These are phyloP conservation scores for Maniola jurtina DNA, from an alignment of 1,140 invertebrate species.

Conservation along the genomic window DNA sequence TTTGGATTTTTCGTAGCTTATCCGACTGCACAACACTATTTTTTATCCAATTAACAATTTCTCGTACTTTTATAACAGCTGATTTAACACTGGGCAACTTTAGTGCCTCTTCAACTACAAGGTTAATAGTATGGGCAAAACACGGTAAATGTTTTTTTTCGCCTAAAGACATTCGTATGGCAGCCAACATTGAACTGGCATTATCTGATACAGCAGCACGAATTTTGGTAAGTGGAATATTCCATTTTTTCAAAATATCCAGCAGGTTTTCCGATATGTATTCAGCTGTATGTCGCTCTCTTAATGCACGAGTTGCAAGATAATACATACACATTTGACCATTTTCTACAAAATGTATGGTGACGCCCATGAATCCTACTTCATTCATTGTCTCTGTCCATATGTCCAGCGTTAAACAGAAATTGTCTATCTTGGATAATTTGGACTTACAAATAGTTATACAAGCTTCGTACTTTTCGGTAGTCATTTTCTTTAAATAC, in stretches of 20 bases:
- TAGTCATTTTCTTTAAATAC: too few species aligned
- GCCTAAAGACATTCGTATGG: slow-evolving; percentile 28
- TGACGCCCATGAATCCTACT: slow-evolving; percentile 34
- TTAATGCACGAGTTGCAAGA: too few species aligned
- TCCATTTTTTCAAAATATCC: too few species aligned
- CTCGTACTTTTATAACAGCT: slow-evolving; percentile 28
- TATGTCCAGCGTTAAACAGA: slow-evolving; percentile 34
- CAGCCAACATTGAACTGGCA: too few species aligned
- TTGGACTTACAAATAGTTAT: slow-evolving; percentile 8
- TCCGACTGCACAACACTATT: slow-evolving; percentile 32
- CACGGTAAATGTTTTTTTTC: slow-evolving; percentile 29
- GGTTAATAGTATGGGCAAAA: slow-evolving; percentile 34
- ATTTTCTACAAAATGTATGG: slow-evolving; percentile 34
- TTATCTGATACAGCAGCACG: too few species aligned
- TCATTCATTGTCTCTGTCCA: slow-evolving; percentile 36
- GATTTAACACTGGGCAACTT: slow-evolving; percentile 19
- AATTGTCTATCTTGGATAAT: slow-evolving; percentile 33
- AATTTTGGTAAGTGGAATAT: too few species aligned
- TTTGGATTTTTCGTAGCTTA: slow-evolving; percentile 33
- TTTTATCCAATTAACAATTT: slow-evolving; percentile 37
- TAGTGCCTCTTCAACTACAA: slow-evolving; percentile 23
- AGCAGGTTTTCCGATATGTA: too few species aligned
- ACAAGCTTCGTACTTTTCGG: too few species aligned
- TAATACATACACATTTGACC: not conserved
- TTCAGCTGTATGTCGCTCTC: too few species aligned